phyloP scores from a whole-genome alignment of 2,797 vertebrate genomes.

The Aselliscus stoliczkanus region DNA sequence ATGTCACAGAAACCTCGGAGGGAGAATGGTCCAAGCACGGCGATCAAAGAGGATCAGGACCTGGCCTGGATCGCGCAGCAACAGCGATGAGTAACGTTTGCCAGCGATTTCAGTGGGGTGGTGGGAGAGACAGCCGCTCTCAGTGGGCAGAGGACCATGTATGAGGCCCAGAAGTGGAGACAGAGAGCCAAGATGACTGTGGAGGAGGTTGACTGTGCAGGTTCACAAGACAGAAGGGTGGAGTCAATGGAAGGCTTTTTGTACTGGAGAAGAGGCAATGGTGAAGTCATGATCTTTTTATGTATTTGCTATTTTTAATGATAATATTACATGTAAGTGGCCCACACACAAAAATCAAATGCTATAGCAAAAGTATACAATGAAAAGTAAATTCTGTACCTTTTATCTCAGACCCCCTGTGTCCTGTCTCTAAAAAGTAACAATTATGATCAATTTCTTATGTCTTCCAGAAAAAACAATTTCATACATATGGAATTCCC shows the following conservation, averaged over 20 bases:
- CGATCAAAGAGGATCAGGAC: fast-evolving
- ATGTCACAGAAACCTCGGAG: neutral
- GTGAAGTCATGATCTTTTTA: neutral
- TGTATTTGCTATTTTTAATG: neutral
- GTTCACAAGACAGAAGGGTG: neutral
- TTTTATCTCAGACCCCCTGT: neutral
- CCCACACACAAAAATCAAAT: neutral
- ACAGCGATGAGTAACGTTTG: neutral
- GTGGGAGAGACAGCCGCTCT: neutral
- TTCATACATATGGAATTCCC: neutral
- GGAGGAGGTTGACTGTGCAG: neutral
- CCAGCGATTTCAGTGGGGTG: neutral
- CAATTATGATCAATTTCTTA: neutral
- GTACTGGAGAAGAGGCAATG: neutral
- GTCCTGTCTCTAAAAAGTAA: neutral
- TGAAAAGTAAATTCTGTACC: neutral
- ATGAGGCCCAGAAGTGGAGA: neutral
- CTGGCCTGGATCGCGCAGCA: too few relatives aligned
- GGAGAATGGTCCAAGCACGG: neutral
- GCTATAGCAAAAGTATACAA: neutral
- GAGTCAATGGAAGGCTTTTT: neutral
- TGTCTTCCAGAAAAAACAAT: neutral
- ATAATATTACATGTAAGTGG: neutral
- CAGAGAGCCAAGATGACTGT: neutral
- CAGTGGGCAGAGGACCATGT: too few relatives aligned